Percentiles rank a stretch among this genome's conserved stretches.
Conservation (phyloP, 2,113 vertebrate genomes). For the Apteryx mantelli region DNA sequence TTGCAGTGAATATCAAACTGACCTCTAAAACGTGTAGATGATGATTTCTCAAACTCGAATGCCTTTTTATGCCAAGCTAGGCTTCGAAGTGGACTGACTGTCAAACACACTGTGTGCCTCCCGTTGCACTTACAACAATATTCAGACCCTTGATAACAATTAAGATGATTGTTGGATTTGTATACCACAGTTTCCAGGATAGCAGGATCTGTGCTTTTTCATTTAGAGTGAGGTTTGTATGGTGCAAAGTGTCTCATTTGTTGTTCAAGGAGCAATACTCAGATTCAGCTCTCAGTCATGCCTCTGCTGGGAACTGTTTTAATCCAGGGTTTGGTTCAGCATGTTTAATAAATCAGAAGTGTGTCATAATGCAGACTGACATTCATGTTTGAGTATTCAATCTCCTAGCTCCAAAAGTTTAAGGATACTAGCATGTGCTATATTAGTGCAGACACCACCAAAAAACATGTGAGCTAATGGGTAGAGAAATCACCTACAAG, state of each 20-base stretch:
- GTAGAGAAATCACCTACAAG: neutral
- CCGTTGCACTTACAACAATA: no score
- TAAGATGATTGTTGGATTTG: accelerated
- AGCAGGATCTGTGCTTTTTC: neutral
- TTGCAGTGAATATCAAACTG: neutral
- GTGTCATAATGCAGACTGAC: no score
- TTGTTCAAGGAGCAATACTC: no score
- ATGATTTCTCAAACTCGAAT: neutral
- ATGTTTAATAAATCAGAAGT: no score
- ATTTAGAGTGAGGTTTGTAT: no score
- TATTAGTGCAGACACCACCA: neutral
- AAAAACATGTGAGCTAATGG: neutral
- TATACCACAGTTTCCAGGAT: no score
- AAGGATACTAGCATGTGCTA: no score
- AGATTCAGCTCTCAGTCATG: no score
- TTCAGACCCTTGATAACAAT: no score
- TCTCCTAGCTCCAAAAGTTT: neutral
- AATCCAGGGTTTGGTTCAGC: neutral
- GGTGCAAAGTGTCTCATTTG: accelerated
- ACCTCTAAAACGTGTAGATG: neutral
- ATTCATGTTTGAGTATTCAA: accelerated
- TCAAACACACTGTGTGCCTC: neutral
- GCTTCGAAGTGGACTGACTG: accelerated
- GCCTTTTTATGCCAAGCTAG: neutral
- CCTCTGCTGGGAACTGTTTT: neutral